Evolutionary conservation across 2,888 invertebrate species (phyloP), one percentile per base, ranked within the genome.

Genomic region (Sturmia bella): DNA sequence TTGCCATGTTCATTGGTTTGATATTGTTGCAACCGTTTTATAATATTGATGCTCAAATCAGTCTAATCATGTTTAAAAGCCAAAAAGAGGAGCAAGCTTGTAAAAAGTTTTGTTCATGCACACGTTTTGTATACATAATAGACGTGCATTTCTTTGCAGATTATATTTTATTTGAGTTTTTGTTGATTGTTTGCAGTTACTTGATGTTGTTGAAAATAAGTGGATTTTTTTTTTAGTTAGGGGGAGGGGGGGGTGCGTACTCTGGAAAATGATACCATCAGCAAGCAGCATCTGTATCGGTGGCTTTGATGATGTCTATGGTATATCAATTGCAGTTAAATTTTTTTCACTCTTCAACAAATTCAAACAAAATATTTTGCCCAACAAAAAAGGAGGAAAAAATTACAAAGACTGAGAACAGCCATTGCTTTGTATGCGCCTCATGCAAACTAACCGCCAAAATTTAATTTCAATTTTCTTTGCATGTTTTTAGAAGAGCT

Each of bases 251-350:
- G n/a, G n/a, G 5, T 27, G 24, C 24, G n/a, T 66, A 17, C 52
- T 24, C 13, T 3, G 27, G 85, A 85, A 88, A 81, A 69, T 45
- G 63, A 69, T 73, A 69, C 56, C 68, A 72, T 76, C 87, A 85
- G 50, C 68, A 70, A 85, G 50, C 68, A 70, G 50, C 57, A 70
- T 75, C 50, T 39, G 59, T 66, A 66, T 17, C 27, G 27, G 19
- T 24, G 37, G 21, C 39, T 54, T 27, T 56, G 75, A 70, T 64
- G 24, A 17, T 72, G 54, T 68, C 69, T 72, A 61, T 77, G 41
- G 24, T 68, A 83, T 88, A 88, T 88, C 87, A 84, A 84, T 86
- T 86, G 87, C 87, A 85, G 72, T 68, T 66, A 32, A 43, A 43
- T 73, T 81, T 81, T 48, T 69, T 78, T 48, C 21, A 54, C 43